Base-by-base conservation (phyloP, 2,797 vertebrate species). In the Tapirus indicus region DNA sequence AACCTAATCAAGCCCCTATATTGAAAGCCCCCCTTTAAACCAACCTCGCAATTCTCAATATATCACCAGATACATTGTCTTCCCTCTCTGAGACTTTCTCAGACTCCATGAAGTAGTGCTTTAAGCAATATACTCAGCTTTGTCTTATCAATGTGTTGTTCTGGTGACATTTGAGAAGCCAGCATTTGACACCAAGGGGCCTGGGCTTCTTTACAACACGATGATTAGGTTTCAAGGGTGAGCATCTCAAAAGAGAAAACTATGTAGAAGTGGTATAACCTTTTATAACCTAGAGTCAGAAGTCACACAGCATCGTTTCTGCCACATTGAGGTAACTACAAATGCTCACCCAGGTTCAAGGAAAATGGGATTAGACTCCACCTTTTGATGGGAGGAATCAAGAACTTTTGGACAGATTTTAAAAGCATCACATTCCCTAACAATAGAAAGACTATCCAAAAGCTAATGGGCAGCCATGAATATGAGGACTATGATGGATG, bases 391-490 rank as follows among this genome's bases (percentile, higher is more conserved):
- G 35, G 18, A 60, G 16, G 58, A 91, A 71, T 78, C 6, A 92
- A 72, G n/a, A 84, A 72, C 84, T 92, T 92, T 79, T 13, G 49
- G 18, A 38, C 54, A 93, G 44, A 2, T 71, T 77, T 75, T 56
- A 77, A 89, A 93, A 35, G 49, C 29, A 77, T 83, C 58, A 85
- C 35, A 88, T 86, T 66, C 20, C 16, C 75, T 47, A n/a, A 54
- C 44, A 91, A 72, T 72, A 84, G 35, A 83, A 96, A 92, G 17
- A 78, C 25, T 41, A 78, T 49, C 35, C 44, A 88, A 80, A 95
- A 84, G n/a, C 52, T 71, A 88, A 78, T 47, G 72, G 64, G 14
- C 35, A 82, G 11, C 29, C 66, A 89, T 79, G 35, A 93, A 78
- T 64, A 71, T 35, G 29, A 71, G 7, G 23, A 68, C 44, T 44